Evolutionary conservation across 2,888 invertebrate genomes (phyloP).

Genomic region (Notodonta ziczac): DNA sequence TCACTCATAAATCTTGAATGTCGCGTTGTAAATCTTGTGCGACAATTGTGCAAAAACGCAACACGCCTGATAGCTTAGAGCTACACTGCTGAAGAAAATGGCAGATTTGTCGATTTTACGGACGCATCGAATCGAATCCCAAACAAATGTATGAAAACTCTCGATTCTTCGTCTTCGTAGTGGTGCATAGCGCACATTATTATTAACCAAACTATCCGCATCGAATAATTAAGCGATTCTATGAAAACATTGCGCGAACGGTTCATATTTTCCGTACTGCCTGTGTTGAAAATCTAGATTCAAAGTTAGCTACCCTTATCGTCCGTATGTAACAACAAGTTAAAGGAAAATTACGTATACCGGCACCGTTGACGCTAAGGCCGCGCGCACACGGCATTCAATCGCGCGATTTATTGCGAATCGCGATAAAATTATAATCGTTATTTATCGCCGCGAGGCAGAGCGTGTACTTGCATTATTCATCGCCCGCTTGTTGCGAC

Average conservation of each 20-base stretch:
- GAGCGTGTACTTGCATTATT: constrained; percentile 77
- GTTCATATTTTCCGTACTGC: too few relatives aligned
- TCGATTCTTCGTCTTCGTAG: too few relatives aligned
- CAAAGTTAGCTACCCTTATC: not conserved
- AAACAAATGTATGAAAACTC: too few relatives aligned
- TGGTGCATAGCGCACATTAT: too few relatives aligned
- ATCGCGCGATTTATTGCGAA: constrained; percentile 72
- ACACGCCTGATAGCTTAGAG: constrained; percentile 34
- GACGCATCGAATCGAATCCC: not conserved
- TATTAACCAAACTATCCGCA: too few relatives aligned
- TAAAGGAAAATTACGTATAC: constrained; percentile 59
- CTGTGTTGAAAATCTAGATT: not conserved
- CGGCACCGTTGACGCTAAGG: constrained; percentile 45
- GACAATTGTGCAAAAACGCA: constrained; percentile 50
- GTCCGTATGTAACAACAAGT: constrained; percentile 38
- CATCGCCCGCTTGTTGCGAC: constrained; percentile 63
- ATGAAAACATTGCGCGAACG: too few relatives aligned
- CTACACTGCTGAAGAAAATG: constrained; percentile 29
- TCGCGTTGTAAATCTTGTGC: constrained; percentile 49
- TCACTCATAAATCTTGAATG: constrained; percentile 56
- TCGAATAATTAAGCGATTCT: too few relatives aligned
- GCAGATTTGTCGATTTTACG: not conserved
- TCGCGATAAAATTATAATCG: constrained; percentile 81
- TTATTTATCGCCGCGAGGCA: constrained; percentile 68
- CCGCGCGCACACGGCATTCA: constrained; percentile 52